Evolutionary conservation across 2,888 invertebrate genomes (phyloP).

Genomic region (Malachius bipustulatus): DNA sequence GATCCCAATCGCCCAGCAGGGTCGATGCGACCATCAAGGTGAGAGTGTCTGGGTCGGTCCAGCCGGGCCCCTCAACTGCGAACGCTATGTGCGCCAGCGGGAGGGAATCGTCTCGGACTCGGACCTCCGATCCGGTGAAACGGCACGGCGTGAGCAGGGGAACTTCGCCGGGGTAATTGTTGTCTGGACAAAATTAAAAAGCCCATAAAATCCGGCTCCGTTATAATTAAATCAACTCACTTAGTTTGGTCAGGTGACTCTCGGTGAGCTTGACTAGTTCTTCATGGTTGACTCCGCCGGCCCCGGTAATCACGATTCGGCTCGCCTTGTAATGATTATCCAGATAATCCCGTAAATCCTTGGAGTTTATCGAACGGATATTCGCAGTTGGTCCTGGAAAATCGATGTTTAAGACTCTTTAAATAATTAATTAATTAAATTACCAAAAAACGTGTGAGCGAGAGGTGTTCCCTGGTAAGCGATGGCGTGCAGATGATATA

Average conservation of each 20-base stretch:
- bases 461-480: constrained; percentile 90
- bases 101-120: constrained; percentile 81
- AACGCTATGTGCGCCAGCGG: constrained; percentile 86
- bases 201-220: constrained; percentile 13
- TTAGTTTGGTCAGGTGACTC: constrained; percentile 51
- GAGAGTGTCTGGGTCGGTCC: constrained; percentile 93
- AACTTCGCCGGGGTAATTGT: constrained; percentile 51
- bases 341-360: constrained; percentile 75
- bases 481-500: constrained; percentile 88
- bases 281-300: constrained; percentile 83
- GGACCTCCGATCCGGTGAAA: constrained; percentile 81
- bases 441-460: constrained; percentile 90
- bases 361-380: constrained; percentile 48
- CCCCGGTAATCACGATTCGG: constrained; percentile 85
- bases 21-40: constrained; percentile 96
- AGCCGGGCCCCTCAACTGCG: constrained; percentile 87
- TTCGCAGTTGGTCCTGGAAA: constrained; percentile 37
- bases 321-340: constrained; percentile 81
- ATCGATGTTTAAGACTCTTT: too few relatives aligned
- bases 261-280: constrained; percentile 70
- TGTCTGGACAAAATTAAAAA: constrained; percentile 10
- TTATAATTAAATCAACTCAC: not conserved
- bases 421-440: too few relatives aligned
- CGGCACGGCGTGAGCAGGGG: constrained; percentile 58
- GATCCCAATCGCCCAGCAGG: constrained; percentile 82